phyloP scores from a whole-genome alignment of 2,113 vertebrate species.

The Arizona elegans region DNA sequence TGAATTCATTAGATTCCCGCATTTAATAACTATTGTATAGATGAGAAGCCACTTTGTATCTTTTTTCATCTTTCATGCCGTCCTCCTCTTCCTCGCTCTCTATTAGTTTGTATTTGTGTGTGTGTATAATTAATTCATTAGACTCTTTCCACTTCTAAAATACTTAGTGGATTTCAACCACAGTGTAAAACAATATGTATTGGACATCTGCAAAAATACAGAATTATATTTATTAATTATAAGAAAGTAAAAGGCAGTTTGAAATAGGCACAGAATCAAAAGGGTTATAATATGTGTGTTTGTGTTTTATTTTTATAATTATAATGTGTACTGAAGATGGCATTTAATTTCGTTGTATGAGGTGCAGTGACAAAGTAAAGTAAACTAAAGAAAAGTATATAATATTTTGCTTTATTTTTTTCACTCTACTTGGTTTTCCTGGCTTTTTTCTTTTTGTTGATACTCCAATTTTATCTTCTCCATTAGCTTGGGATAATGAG shows the following conservation, averaged over 20 bases:
- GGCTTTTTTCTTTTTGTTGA: background rate
- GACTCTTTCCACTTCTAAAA: background rate
- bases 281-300: background rate
- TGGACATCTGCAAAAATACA: background rate
- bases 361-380: too few species aligned
- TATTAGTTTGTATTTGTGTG: background rate
- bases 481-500: background rate
- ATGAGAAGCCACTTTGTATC: background rate
- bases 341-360: too few species aligned
- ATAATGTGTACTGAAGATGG: too few species aligned
- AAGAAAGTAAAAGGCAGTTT: background rate
- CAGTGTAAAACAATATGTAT: background rate
- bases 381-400: background rate
- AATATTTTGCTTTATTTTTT: background rate
- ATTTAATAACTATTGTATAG: background rate
- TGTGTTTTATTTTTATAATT: too few species aligned
- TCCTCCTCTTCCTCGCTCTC: background rate
- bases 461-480: background rate
- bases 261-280: background rate
- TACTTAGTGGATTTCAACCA: background rate
- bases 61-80: background rate
- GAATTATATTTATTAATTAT: background rate
- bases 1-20: background rate
- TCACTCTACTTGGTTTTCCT: background rate
- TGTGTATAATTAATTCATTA: background rate